Base-by-base conservation (phyloP, 1,140 invertebrate species). In the Pararge aegeria region DNA sequence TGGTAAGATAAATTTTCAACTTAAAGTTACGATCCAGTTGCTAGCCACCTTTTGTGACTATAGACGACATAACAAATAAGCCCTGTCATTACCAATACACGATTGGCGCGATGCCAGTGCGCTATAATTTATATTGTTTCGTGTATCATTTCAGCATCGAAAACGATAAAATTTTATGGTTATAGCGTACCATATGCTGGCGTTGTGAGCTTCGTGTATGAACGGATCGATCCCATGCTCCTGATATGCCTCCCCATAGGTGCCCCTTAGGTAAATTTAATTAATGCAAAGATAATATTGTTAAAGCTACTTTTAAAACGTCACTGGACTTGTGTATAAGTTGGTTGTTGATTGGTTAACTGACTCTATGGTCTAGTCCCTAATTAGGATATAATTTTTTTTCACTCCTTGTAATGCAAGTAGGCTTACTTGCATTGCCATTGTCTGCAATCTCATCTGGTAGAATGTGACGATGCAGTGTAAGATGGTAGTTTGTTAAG, bases 121-220 rank as follows among this genome's bases (percentile, higher is more conserved):
- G 72, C 70, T 69, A 71, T 83, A 80, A 80, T 79, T 80, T 80
- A 83, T 72, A 78, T 78, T 78, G 78, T 80, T 83, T 80, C 78
- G 72, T 75, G 73, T 72, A 75, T 75, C 73, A 75, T 75, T 75
- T 73, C 65, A 72, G 67, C 65, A 75, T 73, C 77, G 70, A 73
- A 66, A 73, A 72, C 73, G 73, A 75, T 75, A 75, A 75, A 75
- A 75, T 75, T 75, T 75, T 70, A 67, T 56, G 56, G 71, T 83
- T 80, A 83, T 83, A 74, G 76, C 68, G 64, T 63, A 78, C 80
- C 82, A 85, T 83, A 75, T 85, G 82, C 76, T 72, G 64, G 63
- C 70, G 66, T 72, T 66, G 72, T 68, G 58, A 64, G 67, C 54
- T 65, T 62, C 56, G 63, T 67, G 66, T 68, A 64, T 72, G 64